Conservation (phyloP, 1,140 invertebrate genomes). For the Cepaea nemoralis region DNA sequence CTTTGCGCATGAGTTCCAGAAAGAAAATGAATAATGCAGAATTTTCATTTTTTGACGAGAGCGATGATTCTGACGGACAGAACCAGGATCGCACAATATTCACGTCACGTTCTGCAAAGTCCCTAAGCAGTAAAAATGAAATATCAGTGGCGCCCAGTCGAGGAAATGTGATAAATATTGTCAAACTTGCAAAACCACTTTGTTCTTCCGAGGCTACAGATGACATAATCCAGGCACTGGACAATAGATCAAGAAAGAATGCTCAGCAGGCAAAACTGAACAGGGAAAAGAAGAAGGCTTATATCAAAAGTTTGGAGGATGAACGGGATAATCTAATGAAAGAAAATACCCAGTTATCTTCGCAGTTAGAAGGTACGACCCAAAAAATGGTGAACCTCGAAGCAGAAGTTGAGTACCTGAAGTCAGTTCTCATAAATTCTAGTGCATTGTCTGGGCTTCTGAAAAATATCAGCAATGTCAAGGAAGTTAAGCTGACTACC, state of each 20-base stretch:
- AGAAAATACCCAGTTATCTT: slow-evolving; percentile 54
- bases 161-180: neutral
- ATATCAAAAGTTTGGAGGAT: slow-evolving; percentile 60
- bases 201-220: neutral
- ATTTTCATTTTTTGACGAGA: neutral
- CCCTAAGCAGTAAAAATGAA: neutral
- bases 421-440: slow-evolving; percentile 65
- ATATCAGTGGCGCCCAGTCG: neutral
- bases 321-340: slow-evolving; percentile 53
- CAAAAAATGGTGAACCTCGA: slow-evolving; percentile 47
- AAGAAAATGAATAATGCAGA: neutral
- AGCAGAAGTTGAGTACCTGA: slow-evolving; percentile 65
- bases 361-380: slow-evolving; percentile 42
- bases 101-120: neutral
- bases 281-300: slow-evolving; percentile 66
- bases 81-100: neutral
- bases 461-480: slow-evolving; percentile 63
- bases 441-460: slow-evolving; percentile 63
- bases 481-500: slow-evolving; percentile 59
- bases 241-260: slow-evolving; percentile 65
- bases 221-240: slow-evolving; percentile 50
- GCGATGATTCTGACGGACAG: neutral
- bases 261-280: slow-evolving; percentile 66
- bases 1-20: neutral
- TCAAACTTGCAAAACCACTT: slow-evolving; percentile 2